A percentile compares a stretch with the other conserved stretches of the same genome.
Evolutionary conservation across 2,113 vertebrate genomes (phyloP).

Genomic region (Protobothrops mucrosquamatus): DNA sequence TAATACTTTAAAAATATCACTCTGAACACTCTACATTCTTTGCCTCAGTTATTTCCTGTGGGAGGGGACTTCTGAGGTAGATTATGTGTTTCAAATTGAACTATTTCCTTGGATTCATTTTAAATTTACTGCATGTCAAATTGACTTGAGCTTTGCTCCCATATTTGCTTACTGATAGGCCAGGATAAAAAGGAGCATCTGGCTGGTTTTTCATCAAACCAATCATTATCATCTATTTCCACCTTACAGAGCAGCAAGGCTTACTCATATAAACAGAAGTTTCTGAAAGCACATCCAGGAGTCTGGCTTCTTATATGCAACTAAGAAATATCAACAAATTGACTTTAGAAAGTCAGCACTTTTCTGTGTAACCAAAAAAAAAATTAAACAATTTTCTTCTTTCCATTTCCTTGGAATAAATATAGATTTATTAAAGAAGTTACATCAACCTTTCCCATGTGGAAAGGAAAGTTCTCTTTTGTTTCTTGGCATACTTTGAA

Average conservation of each 20-base stretch:
- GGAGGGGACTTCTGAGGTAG: slow-evolving; percentile 51
- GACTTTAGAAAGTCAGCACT: background rate
- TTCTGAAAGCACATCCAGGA: slow-evolving; percentile 52
- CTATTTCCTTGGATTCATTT: slow-evolving; percentile 57
- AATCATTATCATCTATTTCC: slow-evolving; percentile 47
- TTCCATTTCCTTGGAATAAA: slow-evolving; percentile 4
- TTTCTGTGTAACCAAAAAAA: background rate
- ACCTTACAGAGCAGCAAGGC: slow-evolving; percentile 20
- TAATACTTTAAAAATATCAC: slow-evolving; percentile 46
- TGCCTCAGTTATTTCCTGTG: slow-evolving; percentile 52
- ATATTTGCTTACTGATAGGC: slow-evolving; percentile 11
- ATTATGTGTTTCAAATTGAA: slow-evolving; percentile 56
- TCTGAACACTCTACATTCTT: slow-evolving; percentile 44
- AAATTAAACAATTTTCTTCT: background rate
- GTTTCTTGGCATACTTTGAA: background rate
- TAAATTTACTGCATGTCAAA: slow-evolving; percentile 51
- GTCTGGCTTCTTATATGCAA: slow-evolving; percentile 15
- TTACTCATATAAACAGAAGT: slow-evolving; percentile 27
- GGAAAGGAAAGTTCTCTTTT: background rate
- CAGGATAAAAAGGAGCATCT: slow-evolving; percentile 25
- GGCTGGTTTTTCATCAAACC: slow-evolving; percentile 26
- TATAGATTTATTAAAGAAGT: background rate
- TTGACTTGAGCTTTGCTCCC: background rate
- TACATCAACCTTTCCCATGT: background rate
- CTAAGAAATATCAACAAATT: slow-evolving; percentile 27